These are phyloP conservation scores for Amiota mariae DNA, from an alignment of 2,888 invertebrate species.

Conservation along the genomic window DNA sequence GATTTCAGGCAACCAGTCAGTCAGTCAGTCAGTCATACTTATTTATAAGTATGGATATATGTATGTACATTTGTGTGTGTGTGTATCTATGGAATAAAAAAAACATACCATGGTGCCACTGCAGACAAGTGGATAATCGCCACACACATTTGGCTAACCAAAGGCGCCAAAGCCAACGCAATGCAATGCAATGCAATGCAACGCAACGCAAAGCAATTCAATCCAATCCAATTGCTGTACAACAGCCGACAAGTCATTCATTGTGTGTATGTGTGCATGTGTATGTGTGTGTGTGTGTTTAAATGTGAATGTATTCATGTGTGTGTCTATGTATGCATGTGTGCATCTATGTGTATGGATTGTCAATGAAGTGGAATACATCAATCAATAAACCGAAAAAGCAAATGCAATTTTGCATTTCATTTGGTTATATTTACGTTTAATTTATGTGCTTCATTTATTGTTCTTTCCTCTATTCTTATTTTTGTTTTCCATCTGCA, in stretches of 20 bases:
- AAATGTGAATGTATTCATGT: not conserved
- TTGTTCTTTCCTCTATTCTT: not conserved
- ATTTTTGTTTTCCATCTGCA: not conserved
- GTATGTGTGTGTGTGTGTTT: constrained; percentile 5
- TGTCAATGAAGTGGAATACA: constrained; percentile 19
- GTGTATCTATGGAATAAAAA: no score
- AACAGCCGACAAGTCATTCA: not conserved
- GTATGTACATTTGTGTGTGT: no score
- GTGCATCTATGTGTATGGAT: not conserved
- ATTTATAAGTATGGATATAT: no score
- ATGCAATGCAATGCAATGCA: constrained; percentile 1
- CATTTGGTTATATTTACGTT: constrained; percentile 24
- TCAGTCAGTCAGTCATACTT: not conserved
- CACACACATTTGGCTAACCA: constrained; percentile 17
- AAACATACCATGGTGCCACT: not conserved
- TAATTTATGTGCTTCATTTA: constrained; percentile 27
- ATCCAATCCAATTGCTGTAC: not conserved
- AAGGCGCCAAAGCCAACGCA: constrained; percentile 1
- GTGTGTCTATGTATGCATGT: not conserved
- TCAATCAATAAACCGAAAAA: constrained; percentile 28
- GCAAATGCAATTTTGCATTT: constrained; percentile 19
- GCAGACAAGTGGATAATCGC: constrained; percentile 21
- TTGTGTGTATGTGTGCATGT: not conserved
- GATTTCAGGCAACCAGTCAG: not conserved
- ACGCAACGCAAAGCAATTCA: constrained; percentile 2